Evolutionary conservation across 2,888 invertebrate species (phyloP).

Genomic region (Melinaea marsaeus): DNA sequence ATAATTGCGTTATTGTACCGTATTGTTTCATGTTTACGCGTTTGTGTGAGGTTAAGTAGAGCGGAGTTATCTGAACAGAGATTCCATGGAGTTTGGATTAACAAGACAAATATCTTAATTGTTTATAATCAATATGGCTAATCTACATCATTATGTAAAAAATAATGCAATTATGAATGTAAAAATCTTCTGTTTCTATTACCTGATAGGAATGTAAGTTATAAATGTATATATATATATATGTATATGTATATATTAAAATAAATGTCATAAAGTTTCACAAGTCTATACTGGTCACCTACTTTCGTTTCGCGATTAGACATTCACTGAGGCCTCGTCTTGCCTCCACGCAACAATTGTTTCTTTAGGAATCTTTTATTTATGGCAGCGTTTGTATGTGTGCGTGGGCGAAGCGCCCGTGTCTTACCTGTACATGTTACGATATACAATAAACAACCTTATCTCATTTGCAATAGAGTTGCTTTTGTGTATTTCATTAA

Average conservation of each 20-base stretch:
- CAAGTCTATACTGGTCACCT: slow-evolving; percentile 78
- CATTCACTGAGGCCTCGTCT: slow-evolving; percentile 74
- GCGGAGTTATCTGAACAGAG: slow-evolving; percentile 76
- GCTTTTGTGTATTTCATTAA: slow-evolving; percentile 43
- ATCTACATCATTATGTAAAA: not conserved
- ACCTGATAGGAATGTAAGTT: no score
- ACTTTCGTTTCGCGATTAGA: slow-evolving; percentile 74
- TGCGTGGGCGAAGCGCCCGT: slow-evolving; percentile 68
- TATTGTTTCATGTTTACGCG: slow-evolving; percentile 77
- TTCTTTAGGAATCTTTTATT: slow-evolving; percentile 78
- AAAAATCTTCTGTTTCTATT: no score
- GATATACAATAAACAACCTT: slow-evolving; percentile 39
- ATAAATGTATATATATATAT: not conserved
- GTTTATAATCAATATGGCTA: not conserved
- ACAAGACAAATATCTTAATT: slow-evolving; percentile 38
- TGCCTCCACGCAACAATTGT: slow-evolving; percentile 78
- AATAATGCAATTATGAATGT: no score
- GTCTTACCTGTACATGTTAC: slow-evolving; percentile 66
- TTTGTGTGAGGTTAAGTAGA: slow-evolving; percentile 78
- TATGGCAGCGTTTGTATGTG: slow-evolving; percentile 71
- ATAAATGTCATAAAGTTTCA: slow-evolving; percentile 77
- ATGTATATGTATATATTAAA: slow-evolving; percentile 42
- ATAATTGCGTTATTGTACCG: slow-evolving; percentile 71
- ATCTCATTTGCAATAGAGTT: slow-evolving; percentile 36
- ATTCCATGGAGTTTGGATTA: slow-evolving; percentile 68